Evolutionary conservation across 2,797 vertebrate genomes (phyloP), one percentile per base, ranked within the genome.

Genomic region (Schizothorax lantsangensis): DNA sequence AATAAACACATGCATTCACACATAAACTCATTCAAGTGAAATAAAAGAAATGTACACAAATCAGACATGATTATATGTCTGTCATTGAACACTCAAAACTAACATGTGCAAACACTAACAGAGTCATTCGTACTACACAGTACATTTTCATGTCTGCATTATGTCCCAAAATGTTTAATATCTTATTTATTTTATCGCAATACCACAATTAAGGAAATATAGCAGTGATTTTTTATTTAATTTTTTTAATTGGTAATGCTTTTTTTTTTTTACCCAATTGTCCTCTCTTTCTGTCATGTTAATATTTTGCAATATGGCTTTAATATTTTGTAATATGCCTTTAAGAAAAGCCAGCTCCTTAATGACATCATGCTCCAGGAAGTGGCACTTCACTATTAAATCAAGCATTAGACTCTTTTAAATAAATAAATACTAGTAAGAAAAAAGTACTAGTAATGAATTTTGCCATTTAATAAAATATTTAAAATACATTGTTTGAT

Each of bases 31-130:
- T 81, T 73, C 54, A 73, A 26, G 68, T 52, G 72, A 64, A 86
- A 80, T 64, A 80, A 57, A 85, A 89, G 84, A 86, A 86, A 91
- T 36, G 82, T 43, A 79, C 38, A 85, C 88, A 86, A 57, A 81
- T 77, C 59, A 68, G 45, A 21, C 33, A 78, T 68, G 62, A 81
- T 68, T 33, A 47, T 62, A 81, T 68, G 72, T 64, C 73, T 54
- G 21, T 40, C 47, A 52, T 43, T 47, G 1, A 40, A 26, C 26
- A 72, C 81, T 49, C 84, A 68, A 62, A 69, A 59, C 19, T 47
- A 64, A 62, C 81, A 86, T 6, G 45, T 71, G 75, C 52, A 87
- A 7, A 49, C 12, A 77, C 17, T 54, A 43, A 49, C 72, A 54
- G 30, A 69, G 33, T 79, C 62, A 84, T 84, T 78, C 62, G 23